phyloP scores from a whole-genome alignment of 2,797 vertebrate genomes.

The Scomberomorus guttatus region DNA sequence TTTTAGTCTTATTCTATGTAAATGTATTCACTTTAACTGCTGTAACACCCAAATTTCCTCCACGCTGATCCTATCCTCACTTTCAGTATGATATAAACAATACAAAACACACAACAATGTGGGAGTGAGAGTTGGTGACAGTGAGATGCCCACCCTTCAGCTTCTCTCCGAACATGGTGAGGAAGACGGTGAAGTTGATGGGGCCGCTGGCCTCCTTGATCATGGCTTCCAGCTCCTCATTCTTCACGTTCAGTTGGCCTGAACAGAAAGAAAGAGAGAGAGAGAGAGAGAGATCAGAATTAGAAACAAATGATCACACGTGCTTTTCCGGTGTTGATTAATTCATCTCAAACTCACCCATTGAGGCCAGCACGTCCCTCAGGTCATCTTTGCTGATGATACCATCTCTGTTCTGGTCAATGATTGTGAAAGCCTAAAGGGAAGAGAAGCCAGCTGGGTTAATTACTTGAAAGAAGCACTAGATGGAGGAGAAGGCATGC shows the following conservation, averaged over 20 bases:
- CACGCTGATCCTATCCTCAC: too few species aligned
- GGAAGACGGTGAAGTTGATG: slow-evolving; percentile 96
- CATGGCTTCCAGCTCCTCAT: slow-evolving; percentile 93
- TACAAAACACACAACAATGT: not conserved
- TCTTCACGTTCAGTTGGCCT: slow-evolving; percentile 91
- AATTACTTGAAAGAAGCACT: not conserved
- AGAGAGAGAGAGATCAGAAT: not conserved
- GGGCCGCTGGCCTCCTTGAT: slow-evolving; percentile 93
- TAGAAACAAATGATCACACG: not conserved
- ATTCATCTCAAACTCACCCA: slow-evolving; percentile 77
- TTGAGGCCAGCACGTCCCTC: slow-evolving; percentile 91
- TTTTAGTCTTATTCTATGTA: too few species aligned
- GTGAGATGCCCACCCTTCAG: slow-evolving; percentile 87
- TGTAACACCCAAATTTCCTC: too few species aligned
- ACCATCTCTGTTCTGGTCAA: slow-evolving; percentile 95
- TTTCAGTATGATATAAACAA: not conserved
- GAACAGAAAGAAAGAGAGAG: not conserved
- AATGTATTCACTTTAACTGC: too few species aligned
- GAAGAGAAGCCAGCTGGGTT: not conserved
- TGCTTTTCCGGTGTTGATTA: accelerated
- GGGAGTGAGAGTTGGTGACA: not conserved
- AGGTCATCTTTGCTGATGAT: slow-evolving; percentile 94
- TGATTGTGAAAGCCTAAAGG: slow-evolving; percentile 92
- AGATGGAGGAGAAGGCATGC: not conserved
- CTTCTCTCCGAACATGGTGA: slow-evolving; percentile 97